A percentile compares a stretch with the other conserved stretches of the same genome.
Evolutionary conservation across 2,113 vertebrate genomes (phyloP).

Genomic region (Menura novaehollandiae): DNA sequence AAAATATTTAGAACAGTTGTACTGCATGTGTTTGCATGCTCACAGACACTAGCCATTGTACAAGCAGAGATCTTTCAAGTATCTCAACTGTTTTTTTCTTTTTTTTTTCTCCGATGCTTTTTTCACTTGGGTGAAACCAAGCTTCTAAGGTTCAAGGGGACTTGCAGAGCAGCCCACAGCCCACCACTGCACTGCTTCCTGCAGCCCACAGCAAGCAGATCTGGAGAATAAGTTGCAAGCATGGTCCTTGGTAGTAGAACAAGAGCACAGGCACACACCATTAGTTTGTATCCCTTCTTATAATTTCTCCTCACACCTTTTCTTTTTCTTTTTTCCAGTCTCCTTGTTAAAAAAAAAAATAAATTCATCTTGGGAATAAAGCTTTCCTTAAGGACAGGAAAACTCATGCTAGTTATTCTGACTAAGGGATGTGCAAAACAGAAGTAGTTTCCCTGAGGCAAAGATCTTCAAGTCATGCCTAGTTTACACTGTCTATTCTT

Average conservation of each 20-base stretch:
- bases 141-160: neutral
- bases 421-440: constrained; percentile 43
- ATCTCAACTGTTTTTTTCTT: neutral
- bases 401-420: neutral
- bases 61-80: neutral
- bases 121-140: neutral
- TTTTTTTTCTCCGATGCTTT: neutral
- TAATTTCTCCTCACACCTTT: neutral
- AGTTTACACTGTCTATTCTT: neutral
- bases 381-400: neutral
- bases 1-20: neutral
- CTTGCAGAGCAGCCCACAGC: neutral
- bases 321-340: neutral
- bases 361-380: neutral
- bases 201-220: neutral
- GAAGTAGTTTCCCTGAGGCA: constrained; percentile 64
- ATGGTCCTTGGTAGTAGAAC: neutral
- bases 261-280: neutral
- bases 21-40: neutral
- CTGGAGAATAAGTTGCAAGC: neutral
- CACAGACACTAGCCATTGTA: neutral
- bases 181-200: neutral
- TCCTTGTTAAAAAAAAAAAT: neutral
- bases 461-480: constrained; percentile 60
- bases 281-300: neutral